Conservation (phyloP, 2,113 vertebrate species). For the Pseudorasbora parva region DNA sequence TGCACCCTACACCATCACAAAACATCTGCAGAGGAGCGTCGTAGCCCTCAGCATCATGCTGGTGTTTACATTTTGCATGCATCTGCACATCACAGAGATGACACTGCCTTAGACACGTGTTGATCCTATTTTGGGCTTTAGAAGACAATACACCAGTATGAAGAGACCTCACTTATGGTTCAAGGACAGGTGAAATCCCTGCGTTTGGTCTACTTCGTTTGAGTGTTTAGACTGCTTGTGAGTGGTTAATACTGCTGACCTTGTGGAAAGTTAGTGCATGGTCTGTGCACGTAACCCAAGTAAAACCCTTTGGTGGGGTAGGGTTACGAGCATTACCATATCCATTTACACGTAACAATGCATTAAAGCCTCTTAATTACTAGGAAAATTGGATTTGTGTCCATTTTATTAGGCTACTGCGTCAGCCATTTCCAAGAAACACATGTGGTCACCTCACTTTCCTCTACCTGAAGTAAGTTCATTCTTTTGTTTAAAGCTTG, state of each 20-base stretch:
- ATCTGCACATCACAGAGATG: neutral
- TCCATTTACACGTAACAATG: constrained; percentile 2
- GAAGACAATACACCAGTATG: constrained; percentile 24
- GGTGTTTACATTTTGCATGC: constrained; percentile 1
- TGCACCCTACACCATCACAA: neutral
- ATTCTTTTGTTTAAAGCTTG: neutral
- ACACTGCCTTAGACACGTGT: constrained; percentile 7
- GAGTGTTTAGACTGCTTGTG: constrained; percentile 73
- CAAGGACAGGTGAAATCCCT: constrained; percentile 58
- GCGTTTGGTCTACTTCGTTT: constrained; percentile 40
- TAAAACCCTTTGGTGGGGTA: neutral
- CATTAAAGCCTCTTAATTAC: neutral
- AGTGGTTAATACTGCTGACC: constrained; percentile 65
- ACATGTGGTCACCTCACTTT: neutral
- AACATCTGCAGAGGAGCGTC: neutral
- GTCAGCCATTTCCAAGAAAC: neutral
- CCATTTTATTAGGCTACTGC: neutral
- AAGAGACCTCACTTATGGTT: constrained; percentile 53
- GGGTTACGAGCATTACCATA: neutral
- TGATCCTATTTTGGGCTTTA: constrained; percentile 3
- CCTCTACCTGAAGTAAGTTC: neutral
- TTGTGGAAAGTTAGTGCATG: constrained; percentile 29
- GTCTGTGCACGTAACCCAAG: neutral
- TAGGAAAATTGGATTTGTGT: neutral
- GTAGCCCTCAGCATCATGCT: neutral